phyloP scores from a whole-genome alignment of 1,140 invertebrate genomes.

The Apis cerana region DNA sequence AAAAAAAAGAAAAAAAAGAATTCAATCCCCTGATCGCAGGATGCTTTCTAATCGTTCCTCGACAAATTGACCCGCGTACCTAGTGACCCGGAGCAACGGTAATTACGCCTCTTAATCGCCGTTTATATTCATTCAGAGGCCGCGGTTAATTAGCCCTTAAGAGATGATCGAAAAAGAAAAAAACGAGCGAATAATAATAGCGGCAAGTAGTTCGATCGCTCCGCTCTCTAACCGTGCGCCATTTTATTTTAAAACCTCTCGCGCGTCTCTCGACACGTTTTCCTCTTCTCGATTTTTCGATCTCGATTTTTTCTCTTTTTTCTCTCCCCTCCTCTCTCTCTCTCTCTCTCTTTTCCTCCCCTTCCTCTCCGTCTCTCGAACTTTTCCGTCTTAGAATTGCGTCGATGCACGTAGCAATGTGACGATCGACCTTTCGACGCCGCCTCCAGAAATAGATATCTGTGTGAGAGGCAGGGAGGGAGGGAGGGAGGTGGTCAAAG shows the following conservation, averaged over 20 bases:
- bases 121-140: background rate
- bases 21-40: no score
- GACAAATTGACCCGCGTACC: slow-evolving; percentile 4
- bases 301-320: no score
- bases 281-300: background rate
- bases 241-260: background rate
- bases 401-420: slow-evolving; percentile 10
- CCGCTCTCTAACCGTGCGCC: background rate
- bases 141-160: slow-evolving; percentile 10
- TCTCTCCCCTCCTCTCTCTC: no score
- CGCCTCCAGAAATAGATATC: slow-evolving; percentile 26
- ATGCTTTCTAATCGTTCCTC: background rate
- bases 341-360: background rate
- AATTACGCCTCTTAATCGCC: slow-evolving; percentile 25
- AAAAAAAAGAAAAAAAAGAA: no score
- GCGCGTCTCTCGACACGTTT: background rate
- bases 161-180: no score
- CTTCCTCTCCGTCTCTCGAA: background rate
- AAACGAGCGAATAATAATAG: no score
- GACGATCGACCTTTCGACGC: slow-evolving; percentile 30
- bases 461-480: background rate
- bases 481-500: background rate
- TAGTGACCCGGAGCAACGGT: background rate
- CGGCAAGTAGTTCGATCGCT: background rate
- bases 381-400: background rate